Evolutionary conservation across 2,797 vertebrate species (phyloP), one percentile per base, ranked within the genome.

Genomic region (Euphonia xanthogaster): DNA sequence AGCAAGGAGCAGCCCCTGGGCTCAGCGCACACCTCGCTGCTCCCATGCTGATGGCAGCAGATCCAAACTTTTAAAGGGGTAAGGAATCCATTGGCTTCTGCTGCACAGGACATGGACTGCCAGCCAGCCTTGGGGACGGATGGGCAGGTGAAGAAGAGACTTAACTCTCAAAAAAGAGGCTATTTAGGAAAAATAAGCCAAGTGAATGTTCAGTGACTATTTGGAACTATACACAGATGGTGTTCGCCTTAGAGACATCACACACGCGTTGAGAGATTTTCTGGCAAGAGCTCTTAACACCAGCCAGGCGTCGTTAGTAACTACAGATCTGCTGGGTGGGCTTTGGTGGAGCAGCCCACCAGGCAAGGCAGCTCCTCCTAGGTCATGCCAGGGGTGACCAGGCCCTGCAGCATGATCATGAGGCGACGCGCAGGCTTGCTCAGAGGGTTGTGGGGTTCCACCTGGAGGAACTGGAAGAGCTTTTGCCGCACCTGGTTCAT

Each of bases 331-430:
- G 89, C 61, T 42, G 70, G 54, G 50, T 20, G 76, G 90, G 88
- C 89, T 66, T 30, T 3, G 28, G 3, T 3, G 37, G 44, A 48
- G 83, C 88, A 63, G 68, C 76, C 91, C 78, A 14, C 24, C 3
- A 20, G 68, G 39, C 9, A 35, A 35, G 75, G 50, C 39, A 65
- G 53, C 57, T 55, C 25, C 57, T 61, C 75, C 93, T 98, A 98
- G 94, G 97, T 96, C 94, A 98, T 97, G 84, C 94, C 87, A 57
- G 99, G 98, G 77, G 98, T 98, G 97, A 98, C 98, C 84, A 99
- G 98, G 58, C 99, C 99, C 94, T 99, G 99, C 14, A 99, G 98
- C 99, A 99, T 99, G 97, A 99, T 99, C 98, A 99, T 98, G 73
- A 99, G 99, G 93, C 99, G 98, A 44, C 99, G 98, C 0, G 99